Evolutionary conservation across 2,888 invertebrate genomes (phyloP).

Genomic region (Rhabditoides inermis): DNA sequence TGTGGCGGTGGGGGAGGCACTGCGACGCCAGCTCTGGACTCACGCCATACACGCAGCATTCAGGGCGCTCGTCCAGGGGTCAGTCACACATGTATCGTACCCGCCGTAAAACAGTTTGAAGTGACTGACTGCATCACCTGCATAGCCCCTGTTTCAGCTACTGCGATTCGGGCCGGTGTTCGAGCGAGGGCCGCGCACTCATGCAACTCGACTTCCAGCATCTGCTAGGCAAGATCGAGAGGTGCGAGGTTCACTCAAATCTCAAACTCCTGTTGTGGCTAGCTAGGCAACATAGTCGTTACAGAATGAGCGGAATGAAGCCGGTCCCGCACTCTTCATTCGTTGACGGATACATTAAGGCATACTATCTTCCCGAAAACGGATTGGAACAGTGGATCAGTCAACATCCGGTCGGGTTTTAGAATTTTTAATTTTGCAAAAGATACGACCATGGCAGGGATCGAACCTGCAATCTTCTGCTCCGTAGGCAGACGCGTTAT

Average conservation of each 20-base stretch:
- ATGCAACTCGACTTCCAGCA: conserved; percentile 98
- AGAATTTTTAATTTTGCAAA: conserved; percentile 5
- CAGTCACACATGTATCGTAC: conserved; percentile 16
- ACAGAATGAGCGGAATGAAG: conserved; percentile 67
- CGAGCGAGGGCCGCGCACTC: conserved; percentile 85
- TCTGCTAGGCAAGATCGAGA: conserved; percentile 67
- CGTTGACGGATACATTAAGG: conserved; percentile 89
- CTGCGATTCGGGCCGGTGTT: conserved; percentile 75
- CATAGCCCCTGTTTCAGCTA: conserved; percentile 56
- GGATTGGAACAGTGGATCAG: conserved; percentile 80
- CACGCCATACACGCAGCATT: conserved; percentile 76
- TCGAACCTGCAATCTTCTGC: conserved; percentile 54
- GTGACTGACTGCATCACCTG: not conserved
- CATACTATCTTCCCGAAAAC: conserved; percentile 82
- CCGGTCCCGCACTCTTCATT: conserved; percentile 79
- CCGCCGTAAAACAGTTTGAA: conserved; percentile 6
- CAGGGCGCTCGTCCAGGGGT: conserved; percentile 82
- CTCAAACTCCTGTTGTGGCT: no score
- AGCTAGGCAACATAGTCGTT: no score
- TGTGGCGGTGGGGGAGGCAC: not conserved
- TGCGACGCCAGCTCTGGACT: conserved; percentile 65
- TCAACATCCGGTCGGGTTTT: conserved; percentile 64
- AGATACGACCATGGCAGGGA: conserved; percentile 21
- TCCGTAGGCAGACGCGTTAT: conserved; percentile 53
- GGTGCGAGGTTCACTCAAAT: conserved; percentile 1